A percentile compares a stretch with the other conserved stretches of the same genome.
These are phyloP conservation scores for Procambarus virginalis DNA, from an alignment of 1,140 invertebrate genomes.

Conservation along the genomic window DNA sequence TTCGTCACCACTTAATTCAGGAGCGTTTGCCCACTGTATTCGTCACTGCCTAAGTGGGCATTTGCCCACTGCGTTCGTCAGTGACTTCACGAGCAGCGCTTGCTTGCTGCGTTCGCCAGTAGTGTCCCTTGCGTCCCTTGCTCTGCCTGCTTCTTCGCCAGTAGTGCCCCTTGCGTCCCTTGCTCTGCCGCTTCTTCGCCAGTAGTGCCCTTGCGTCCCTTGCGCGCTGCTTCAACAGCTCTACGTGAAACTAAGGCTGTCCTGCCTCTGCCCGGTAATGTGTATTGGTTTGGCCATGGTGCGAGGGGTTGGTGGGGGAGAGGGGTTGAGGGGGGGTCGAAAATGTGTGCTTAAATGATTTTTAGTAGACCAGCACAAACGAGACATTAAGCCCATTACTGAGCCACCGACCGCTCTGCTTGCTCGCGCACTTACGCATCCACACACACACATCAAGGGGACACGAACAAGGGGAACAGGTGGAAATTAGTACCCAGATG, in stretches of 20 bases:
- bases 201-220: too few species aligned
- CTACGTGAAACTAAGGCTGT: constrained; percentile 23
- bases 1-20: too few species aligned
- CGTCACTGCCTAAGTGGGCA: too few species aligned
- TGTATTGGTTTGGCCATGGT: constrained; percentile 34
- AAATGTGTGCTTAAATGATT: constrained; percentile 66
- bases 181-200: too few species aligned
- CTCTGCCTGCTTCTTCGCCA: too few species aligned
- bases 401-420: constrained; percentile 4
- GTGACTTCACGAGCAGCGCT: too few species aligned
- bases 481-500: too few species aligned
- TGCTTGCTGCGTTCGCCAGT: not conserved
- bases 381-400: constrained; percentile 64
- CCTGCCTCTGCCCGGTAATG: constrained; percentile 17
- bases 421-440: constrained; percentile 3
- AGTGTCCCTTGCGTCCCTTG: too few species aligned
- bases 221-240: constrained; percentile 1
- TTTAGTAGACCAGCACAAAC: constrained; percentile 62
- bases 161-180: not conserved
- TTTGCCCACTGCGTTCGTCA: too few species aligned
- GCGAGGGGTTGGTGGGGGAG: constrained; percentile 2
- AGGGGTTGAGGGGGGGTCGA: constrained; percentile 22
- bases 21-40: too few species aligned
- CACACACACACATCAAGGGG: not conserved
- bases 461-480: too few species aligned